Percentiles rank a stretch among this genome's conserved stretches.
Conservation (phyloP, 2,113 vertebrate species). For the Corydoras maculifer region DNA sequence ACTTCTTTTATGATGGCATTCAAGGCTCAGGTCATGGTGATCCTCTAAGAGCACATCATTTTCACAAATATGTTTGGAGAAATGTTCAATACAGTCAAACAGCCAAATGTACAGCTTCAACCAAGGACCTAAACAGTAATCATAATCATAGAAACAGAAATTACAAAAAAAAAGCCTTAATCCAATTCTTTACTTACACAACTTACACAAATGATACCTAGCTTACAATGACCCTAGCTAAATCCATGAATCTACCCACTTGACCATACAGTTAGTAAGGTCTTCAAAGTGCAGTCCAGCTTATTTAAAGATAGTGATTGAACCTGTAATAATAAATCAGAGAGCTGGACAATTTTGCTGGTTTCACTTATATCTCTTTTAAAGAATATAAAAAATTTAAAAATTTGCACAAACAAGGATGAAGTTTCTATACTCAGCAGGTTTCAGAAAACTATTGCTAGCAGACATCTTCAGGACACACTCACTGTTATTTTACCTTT, state of each 20-base stretch:
- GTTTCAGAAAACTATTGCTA: no score
- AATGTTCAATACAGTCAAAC: background rate
- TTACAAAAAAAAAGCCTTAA: no score
- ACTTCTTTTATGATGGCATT: background rate
- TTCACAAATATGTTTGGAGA: background rate
- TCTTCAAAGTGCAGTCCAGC: background rate
- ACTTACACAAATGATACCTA: no score
- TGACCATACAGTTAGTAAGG: no score
- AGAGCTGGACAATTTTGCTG: background rate
- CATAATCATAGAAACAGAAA: background rate
- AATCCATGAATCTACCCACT: no score
- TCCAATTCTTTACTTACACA: no score
- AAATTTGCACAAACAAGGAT: background rate
- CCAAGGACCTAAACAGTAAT: background rate
- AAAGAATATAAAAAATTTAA: no score
- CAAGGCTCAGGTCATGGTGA: background rate
- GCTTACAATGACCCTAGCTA: no score
- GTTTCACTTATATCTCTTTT: no score
- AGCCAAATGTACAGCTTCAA: background rate
- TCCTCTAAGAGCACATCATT: background rate
- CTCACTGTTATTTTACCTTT: no score
- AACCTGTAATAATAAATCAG: constrained; percentile 5
- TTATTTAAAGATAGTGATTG: background rate
- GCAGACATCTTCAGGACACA: no score
- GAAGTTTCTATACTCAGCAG: background rate